phyloP scores from a whole-genome alignment of 92 coral and sea anemone species.

The Anthopleura xanthogrammica region DNA sequence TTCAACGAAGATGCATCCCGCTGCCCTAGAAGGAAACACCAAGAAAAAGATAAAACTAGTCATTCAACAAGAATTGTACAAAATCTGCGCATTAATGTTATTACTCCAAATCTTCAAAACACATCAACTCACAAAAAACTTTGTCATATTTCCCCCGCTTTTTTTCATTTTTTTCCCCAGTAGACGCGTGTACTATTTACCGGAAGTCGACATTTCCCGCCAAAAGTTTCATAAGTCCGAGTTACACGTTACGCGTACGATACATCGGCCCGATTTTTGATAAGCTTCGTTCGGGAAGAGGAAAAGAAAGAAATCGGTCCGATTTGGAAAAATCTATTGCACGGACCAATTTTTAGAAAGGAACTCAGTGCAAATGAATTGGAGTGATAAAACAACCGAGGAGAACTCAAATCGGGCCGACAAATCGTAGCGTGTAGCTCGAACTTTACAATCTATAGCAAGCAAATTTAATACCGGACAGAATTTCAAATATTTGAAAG shows the following conservation, averaged over 20 bases:
- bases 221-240: not conserved
- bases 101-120: not conserved
- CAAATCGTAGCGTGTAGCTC: no score
- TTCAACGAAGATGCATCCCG: conserved; percentile 96
- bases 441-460: not conserved
- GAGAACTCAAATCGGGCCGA: no score
- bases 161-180: no score
- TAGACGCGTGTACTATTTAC: no score
- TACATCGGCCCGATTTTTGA: no score
- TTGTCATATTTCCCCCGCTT: not conserved
- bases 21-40: conserved; percentile 64
- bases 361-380: no score
- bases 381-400: no score
- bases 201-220: no score
- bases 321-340: no score
- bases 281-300: no score
- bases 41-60: not conserved
- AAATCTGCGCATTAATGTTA: not conserved
- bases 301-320: not conserved
- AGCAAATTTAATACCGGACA: not conserved
- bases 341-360: no score
- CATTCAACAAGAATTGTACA: not conserved
- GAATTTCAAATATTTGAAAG: not conserved
- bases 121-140: not conserved
- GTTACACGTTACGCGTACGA: no score